Evolutionary conservation across 2,113 vertebrate species (phyloP).

Genomic region (Dendrocopos noguchii): DNA sequence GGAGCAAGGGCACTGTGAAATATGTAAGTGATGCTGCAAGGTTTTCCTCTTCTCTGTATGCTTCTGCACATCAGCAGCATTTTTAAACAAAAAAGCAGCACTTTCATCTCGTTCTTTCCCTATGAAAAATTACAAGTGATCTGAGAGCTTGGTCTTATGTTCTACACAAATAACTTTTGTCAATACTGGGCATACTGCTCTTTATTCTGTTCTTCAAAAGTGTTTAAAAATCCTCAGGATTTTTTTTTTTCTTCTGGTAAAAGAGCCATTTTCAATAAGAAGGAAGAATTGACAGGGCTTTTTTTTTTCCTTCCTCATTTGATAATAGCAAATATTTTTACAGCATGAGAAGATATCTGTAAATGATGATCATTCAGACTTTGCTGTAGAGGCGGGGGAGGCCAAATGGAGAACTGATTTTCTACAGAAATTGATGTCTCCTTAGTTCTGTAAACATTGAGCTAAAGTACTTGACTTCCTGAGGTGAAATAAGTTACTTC

Average conservation of each 20-base stretch:
- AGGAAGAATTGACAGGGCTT: neutral
- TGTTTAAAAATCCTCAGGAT: neutral
- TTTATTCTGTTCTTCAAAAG: neutral
- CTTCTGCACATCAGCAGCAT: neutral
- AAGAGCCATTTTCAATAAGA: neutral
- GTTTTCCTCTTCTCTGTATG: neutral
- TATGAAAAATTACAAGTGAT: neutral
- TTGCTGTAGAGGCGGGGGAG: neutral
- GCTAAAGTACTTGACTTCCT: constrained; percentile 73
- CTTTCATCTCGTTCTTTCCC: neutral
- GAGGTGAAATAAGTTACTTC: constrained; percentile 79
- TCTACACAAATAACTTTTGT: neutral
- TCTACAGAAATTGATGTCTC: constrained; percentile 43
- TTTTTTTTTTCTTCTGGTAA: neutral
- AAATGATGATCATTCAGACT: neutral
- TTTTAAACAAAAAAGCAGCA: neutral
- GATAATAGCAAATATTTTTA: neutral
- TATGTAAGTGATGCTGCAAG: neutral
- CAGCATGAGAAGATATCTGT: neutral
- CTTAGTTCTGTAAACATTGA: constrained; percentile 58
- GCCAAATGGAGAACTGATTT: constrained; percentile 11
- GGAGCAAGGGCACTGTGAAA: neutral
- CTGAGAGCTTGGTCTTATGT: neutral
- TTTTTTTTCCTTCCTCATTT: neutral
- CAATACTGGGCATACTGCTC: neutral